These are phyloP conservation scores for Monodelphis domestica DNA, from an alignment of 2,797 vertebrate species.

Conservation along the genomic window DNA sequence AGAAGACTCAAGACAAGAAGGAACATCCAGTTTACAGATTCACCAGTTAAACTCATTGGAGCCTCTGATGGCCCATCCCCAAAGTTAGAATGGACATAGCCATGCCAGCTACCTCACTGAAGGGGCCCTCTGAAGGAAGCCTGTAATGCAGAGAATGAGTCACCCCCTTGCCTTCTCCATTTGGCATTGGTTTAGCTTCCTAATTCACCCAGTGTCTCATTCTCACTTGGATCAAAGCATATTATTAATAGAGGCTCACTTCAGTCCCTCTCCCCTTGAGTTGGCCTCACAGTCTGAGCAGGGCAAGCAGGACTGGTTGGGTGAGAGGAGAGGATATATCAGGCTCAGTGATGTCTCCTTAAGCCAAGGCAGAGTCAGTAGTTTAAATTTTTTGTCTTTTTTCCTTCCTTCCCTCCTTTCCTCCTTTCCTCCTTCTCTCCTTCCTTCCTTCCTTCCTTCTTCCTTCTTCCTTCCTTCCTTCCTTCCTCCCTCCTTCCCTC, in stretches of 20 bases:
- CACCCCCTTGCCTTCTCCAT: background rate
- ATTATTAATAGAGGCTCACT: background rate
- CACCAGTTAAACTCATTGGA: background rate
- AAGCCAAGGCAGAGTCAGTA: background rate
- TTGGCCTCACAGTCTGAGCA: background rate
- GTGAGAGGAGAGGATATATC: background rate
- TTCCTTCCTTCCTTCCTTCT: too few species aligned
- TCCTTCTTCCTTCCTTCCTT: too few species aligned
- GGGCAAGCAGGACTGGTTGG: background rate
- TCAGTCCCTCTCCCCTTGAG: background rate
- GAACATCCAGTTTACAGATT: background rate
- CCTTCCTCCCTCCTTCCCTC: background rate
- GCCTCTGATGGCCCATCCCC: background rate
- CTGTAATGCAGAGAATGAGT: background rate
- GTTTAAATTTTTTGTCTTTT: background rate
- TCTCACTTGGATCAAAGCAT: background rate
- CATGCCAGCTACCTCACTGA: background rate
- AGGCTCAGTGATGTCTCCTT: background rate
- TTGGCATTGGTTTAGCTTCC: background rate
- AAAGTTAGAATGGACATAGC: background rate
- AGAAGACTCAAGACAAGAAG: background rate
- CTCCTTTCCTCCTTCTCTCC: too few species aligned
- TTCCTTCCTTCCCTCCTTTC: background rate
- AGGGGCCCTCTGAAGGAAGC: background rate
- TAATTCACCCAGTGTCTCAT: background rate